Evolutionary conservation across 2,888 invertebrate genomes (phyloP), one percentile per base, ranked within the genome.

Genomic region (Caenorhabditis sp.): DNA sequence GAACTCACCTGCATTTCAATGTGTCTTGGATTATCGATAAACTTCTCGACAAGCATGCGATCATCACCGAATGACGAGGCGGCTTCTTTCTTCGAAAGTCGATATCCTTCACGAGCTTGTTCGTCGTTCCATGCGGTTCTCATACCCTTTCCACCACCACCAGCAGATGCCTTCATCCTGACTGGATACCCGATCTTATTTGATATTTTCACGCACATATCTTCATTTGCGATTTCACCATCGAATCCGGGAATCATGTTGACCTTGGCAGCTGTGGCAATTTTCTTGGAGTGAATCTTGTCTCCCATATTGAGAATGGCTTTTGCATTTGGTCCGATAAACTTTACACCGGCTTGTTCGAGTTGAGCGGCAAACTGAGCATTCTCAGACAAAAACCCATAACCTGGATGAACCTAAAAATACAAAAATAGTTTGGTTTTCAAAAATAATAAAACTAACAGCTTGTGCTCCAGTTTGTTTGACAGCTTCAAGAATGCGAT

Each of bases 71-170:
- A 92, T 82, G 91, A 91, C 0, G 91, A 90, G n/a, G 90, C 89
- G 1, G 92, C 92, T 88, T 92, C 92, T 78, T 91, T 90, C 53
- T 91, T 90, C 0, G 92, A 91, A 56, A 92, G 88, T 59, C 90
- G 59, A 75, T 78, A 83, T 61, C 80, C 83, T 65, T 83, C 90
- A 89, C 90, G 89, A 8, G 91, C 90, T 82, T 92, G 91, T 68
- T 91, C 88, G 79, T 92, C 92, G 88, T 91, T 91, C 89, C 91
- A 90, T 1, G 92, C 92, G 63, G 92, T 90, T 77, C 92, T 89
- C 92, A 92, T 92, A 27, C 92, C 92, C 86, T 92, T 92, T 17
- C 92, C 92, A 38, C 92, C 92, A 62, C 92, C 92, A 21, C 92
- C 92, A 53, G 92, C 92, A 1, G 92, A 91, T 0, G 92, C 92